Evolutionary conservation across 2,113 vertebrate genomes (phyloP).

Genomic region (Thamnaconus septentrionalis): DNA sequence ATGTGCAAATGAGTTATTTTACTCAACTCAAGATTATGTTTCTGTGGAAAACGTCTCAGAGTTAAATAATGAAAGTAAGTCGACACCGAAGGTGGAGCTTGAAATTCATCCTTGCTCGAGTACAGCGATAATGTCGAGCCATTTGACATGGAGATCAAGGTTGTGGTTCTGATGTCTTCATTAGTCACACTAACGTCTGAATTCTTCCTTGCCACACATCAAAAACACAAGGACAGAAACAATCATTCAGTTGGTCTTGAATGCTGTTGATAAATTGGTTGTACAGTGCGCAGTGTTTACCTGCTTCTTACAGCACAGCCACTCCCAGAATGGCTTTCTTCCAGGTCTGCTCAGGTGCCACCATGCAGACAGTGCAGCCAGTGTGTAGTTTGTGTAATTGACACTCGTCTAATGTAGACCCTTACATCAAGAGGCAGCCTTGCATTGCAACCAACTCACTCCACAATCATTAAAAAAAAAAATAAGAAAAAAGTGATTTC

Average conservation of each 20-base stretch:
- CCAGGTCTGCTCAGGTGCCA: background rate
- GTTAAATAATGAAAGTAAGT: too few species aligned
- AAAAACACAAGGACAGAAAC: conserved; percentile 1
- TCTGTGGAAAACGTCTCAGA: too few species aligned
- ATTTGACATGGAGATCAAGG: conserved; percentile 30
- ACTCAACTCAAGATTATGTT: background rate
- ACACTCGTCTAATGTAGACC: too few species aligned
- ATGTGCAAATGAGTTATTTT: conserved; percentile 8
- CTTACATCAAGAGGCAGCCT: too few species aligned
- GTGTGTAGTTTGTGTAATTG: too few species aligned
- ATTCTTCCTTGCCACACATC: background rate
- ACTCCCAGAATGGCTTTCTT: conserved; percentile 21
- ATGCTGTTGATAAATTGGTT: background rate
- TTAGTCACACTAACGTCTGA: conserved; percentile 25
- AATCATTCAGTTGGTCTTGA: background rate
- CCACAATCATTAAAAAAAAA: too few species aligned
- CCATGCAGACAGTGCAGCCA: too few species aligned
- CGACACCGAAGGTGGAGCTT: background rate
- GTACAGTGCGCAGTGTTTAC: background rate
- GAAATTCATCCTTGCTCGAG: background rate
- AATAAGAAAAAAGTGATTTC: too few species aligned
- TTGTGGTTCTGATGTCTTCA: conserved; percentile 30
- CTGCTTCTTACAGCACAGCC: background rate
- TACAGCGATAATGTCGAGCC: background rate
- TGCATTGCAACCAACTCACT: too few species aligned